Base-by-base conservation (phyloP, 2,797 vertebrate species). In the Eulemur rubriventer region DNA sequence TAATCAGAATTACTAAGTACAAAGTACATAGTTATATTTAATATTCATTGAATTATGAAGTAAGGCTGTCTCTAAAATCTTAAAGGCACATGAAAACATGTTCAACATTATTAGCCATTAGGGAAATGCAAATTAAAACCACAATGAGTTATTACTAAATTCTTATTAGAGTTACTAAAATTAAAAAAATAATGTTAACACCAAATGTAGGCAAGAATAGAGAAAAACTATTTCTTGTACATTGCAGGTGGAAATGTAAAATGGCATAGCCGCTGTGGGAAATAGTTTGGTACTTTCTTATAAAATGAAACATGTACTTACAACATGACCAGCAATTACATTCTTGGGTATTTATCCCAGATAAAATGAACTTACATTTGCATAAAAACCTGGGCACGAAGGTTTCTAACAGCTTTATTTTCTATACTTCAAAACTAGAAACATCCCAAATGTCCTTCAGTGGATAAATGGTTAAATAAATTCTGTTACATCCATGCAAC, bases 11-110 rank as follows among this genome's bases (percentile, higher is more conserved):
- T 69, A 69, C 7, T 82, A 95, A 89, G 22, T 70, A 89, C 75
- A 93, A 14, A 26, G 55, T 67, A 57, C 48, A 41, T 55, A 13
- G 17, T n/a, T 72, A 43, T 26, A 78, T 43, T 93, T 28, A 91
- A 55, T 55, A 85, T 91, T 81, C 48, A 72, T 84, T 92, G 85
- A 89, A n/a, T 91, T 83, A 92, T 93, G 35, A 95, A 82, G 41
- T 59, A 76, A 78, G 13, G 0, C 50, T 88, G 24, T 93, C 35
- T 79, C 50, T 83, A 91, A 92, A 88, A 87, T 75, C 22, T 84
- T 83, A 69, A 24, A 88, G 6, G 16, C 50, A 55, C 55, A 89
- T 41, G 22, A 75, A 81, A 86, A 78, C 43, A 57, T 86, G 7
- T 46, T 92, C 28, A 92, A 30, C 43, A 89, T 72, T 24, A 73